Evolutionary conservation across 2,113 vertebrate genomes (phyloP).

Genomic region (Nibea coibor): DNA sequence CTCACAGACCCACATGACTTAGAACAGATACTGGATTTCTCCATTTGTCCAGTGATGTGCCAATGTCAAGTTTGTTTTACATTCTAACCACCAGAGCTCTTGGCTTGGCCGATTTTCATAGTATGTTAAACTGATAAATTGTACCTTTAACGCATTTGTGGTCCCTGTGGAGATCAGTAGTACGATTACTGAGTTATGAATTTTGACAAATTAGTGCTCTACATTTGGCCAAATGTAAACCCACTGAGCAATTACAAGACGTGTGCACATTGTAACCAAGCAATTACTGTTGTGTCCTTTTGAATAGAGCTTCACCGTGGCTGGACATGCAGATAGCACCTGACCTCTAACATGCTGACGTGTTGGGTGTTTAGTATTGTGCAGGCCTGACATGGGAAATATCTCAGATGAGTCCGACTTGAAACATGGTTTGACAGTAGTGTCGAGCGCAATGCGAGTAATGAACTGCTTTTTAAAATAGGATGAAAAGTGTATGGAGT

Average conservation of each 20-base stretch:
- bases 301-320: conserved; percentile 25
- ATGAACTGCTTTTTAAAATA: conserved; percentile 49
- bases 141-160: conserved; percentile 31
- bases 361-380: conserved; percentile 28
- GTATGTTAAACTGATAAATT: conserved; percentile 16
- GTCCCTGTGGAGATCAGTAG: conserved; percentile 63
- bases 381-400: conserved; percentile 9
- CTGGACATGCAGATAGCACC: conserved; percentile 8
- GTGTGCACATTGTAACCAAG: conserved; percentile 33
- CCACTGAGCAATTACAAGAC: conserved; percentile 12
- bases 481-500: conserved; percentile 45
- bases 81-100: conserved; percentile 39
- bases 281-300: conserved; percentile 48
- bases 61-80: conserved; percentile 66
- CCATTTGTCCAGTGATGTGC: conserved; percentile 71
- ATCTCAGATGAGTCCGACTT: conserved; percentile 40
- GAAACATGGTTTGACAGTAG: conserved; percentile 36
- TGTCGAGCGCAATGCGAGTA: conserved; percentile 33
- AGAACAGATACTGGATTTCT: conserved; percentile 19
- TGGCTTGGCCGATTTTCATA: conserved; percentile 40
- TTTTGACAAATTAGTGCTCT: not conserved
- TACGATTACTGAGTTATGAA: conserved; percentile 48
- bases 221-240: conserved; percentile 40
- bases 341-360: conserved; percentile 11
- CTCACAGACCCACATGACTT: conserved; percentile 31